Evolutionary conservation across 2,797 vertebrate genomes (phyloP).

Genomic region (Malacoctenus gilli): DNA sequence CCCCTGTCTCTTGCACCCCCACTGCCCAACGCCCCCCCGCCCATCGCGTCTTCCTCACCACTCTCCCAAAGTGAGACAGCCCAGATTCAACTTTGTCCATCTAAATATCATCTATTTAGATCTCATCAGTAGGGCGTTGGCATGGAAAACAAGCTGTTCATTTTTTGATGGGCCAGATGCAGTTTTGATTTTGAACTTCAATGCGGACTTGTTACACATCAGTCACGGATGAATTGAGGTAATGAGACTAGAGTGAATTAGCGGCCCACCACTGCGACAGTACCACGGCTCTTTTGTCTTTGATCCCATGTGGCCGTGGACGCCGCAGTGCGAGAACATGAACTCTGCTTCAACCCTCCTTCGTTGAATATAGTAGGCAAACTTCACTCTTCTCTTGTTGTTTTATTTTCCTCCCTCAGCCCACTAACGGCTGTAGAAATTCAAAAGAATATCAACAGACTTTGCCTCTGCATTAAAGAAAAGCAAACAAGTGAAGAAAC

Average conservation of each 20-base stretch:
- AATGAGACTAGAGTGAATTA: slow-evolving; percentile 53
- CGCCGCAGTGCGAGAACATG: slow-evolving; percentile 40
- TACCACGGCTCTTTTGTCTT: slow-evolving; percentile 56
- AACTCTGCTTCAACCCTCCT: slow-evolving; percentile 76
- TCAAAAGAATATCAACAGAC: slow-evolving; percentile 75
- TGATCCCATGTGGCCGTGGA: slow-evolving; percentile 61
- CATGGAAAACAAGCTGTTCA: slow-evolving; percentile 45
- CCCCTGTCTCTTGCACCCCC: slow-evolving; percentile 42
- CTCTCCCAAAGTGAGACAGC: slow-evolving; percentile 49
- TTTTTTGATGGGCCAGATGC: slow-evolving; percentile 56
- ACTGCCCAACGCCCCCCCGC: too few species aligned
- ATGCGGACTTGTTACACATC: slow-evolving; percentile 23
- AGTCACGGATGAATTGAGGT: slow-evolving; percentile 37
- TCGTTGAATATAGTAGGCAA: slow-evolving; percentile 48
- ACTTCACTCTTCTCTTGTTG: slow-evolving; percentile 65
- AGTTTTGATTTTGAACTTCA: slow-evolving; percentile 48
- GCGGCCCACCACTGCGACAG: slow-evolving; percentile 17
- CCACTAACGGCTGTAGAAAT: slow-evolving; percentile 67
- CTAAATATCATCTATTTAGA: slow-evolving; percentile 72
- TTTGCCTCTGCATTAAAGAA: slow-evolving; percentile 73
- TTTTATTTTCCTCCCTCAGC: slow-evolving; percentile 58
- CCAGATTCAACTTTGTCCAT: slow-evolving; percentile 67
- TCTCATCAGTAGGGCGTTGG: slow-evolving; percentile 55
- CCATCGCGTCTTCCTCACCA: slow-evolving; percentile 19
- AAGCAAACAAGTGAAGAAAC: slow-evolving; percentile 76